phyloP scores from a whole-genome alignment of 2,888 invertebrate species.

The Phrixothrix hirtus region DNA sequence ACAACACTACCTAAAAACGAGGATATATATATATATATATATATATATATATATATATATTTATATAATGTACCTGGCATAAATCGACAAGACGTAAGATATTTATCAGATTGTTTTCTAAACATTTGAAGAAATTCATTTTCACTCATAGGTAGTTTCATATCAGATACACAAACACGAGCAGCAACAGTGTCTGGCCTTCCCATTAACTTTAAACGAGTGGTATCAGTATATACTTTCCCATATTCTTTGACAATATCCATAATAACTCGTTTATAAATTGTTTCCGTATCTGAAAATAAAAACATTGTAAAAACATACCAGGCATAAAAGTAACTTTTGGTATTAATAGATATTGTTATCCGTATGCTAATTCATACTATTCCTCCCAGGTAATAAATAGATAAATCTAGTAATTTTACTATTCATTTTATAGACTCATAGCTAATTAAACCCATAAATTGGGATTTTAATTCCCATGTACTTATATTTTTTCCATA shows the following conservation, averaged over 20 bases:
- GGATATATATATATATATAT: too few species aligned
- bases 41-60: too few species aligned
- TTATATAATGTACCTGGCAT: constrained; percentile 37
- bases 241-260: constrained; percentile 72
- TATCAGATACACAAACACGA: constrained; percentile 55
- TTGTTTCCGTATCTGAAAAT: constrained; percentile 76
- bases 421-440: constrained; percentile 66
- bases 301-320: constrained; percentile 52
- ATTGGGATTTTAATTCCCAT: constrained; percentile 75
- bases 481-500: constrained; percentile 75
- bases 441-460: constrained; percentile 72
- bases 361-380: constrained; percentile 58
- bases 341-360: constrained; percentile 64
- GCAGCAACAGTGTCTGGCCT: constrained; percentile 72
- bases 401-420: constrained; percentile 63
- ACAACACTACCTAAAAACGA: too few species aligned
- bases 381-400: constrained; percentile 72
- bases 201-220: constrained; percentile 77
- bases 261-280: constrained; percentile 75
- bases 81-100: constrained; percentile 32
- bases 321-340: constrained; percentile 71
- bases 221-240: constrained; percentile 75
- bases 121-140: constrained; percentile 69
- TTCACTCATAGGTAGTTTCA: constrained; percentile 69
- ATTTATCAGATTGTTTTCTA: constrained; percentile 47